A percentile compares a stretch with the other conserved stretches of the same genome.
Evolutionary conservation across 2,888 invertebrate species (phyloP).

Genomic region (Hydriomena furcata): DNA sequence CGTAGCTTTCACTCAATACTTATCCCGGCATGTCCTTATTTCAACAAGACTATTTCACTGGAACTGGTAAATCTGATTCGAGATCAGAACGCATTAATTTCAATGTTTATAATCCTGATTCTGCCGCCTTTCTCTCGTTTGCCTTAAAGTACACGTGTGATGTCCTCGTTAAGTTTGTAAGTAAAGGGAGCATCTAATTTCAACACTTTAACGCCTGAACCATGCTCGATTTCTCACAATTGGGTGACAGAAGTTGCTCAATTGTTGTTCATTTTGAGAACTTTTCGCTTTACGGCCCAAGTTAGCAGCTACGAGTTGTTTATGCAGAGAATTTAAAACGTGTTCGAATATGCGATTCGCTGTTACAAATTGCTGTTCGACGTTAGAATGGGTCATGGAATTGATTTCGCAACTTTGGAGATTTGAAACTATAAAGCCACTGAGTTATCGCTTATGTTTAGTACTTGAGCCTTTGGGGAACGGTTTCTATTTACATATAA

Average conservation of each 20-base stretch:
- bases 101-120: constrained; percentile 40
- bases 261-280: constrained; percentile 62
- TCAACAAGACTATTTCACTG: constrained; percentile 29
- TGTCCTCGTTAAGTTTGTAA: constrained; percentile 25
- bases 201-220: constrained; percentile 45
- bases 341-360: constrained; percentile 28
- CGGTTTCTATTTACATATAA: constrained; percentile 72
- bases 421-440: constrained; percentile 38
- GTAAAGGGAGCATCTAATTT: constrained; percentile 44
- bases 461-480: constrained; percentile 56
- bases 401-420: constrained; percentile 33
- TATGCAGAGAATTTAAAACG: constrained; percentile 27
- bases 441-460: constrained; percentile 55
- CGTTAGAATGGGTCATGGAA: constrained; percentile 32
- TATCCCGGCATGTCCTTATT: constrained; percentile 48
- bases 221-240: constrained; percentile 47
- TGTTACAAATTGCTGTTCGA: constrained; percentile 32
- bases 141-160: constrained; percentile 24
- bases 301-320: constrained; percentile 36
- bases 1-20: constrained; percentile 46
- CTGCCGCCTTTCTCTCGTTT: constrained; percentile 27
- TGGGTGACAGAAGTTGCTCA: constrained; percentile 63
- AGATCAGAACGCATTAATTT: constrained; percentile 38
- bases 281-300: constrained; percentile 48
- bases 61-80: constrained; percentile 23